A percentile compares a stretch with the other conserved stretches of the same genome.
These are phyloP conservation scores for Emydoidea blandingii DNA, from an alignment of 2,797 vertebrate genomes.

Conservation along the genomic window DNA sequence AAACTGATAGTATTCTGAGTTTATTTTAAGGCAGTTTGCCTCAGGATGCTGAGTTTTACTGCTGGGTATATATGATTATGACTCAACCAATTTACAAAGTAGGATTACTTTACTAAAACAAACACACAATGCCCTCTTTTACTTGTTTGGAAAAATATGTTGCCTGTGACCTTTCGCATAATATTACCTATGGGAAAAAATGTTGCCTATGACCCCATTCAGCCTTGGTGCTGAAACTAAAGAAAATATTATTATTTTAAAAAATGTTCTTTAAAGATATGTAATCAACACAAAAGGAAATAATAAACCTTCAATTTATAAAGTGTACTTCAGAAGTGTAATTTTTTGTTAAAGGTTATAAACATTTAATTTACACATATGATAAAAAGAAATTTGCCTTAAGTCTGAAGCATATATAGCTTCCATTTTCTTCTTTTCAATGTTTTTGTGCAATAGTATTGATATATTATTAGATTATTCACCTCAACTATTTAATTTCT, in stretches of 20 bases:
- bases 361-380: background rate
- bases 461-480: background rate
- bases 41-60: background rate
- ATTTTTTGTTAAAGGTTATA: background rate
- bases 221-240: background rate
- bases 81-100: background rate
- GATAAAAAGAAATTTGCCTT: no score
- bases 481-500: background rate
- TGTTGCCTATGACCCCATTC: background rate
- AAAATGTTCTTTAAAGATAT: background rate
- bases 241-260: background rate
- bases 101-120: background rate
- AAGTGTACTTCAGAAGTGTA: background rate
- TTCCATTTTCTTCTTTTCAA: no score
- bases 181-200: background rate
- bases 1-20: background rate
- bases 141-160: background rate
- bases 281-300: background rate
- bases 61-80: background rate
- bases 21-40: background rate
- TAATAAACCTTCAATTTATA: background rate
- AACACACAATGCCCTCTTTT: background rate
- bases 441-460: no score
- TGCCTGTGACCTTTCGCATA: background rate
- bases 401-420: no score